Percentiles rank a stretch among this genome's conserved stretches.
Evolutionary conservation across 2,113 vertebrate genomes (phyloP).

Genomic region (Cephalopterus ornatus): DNA sequence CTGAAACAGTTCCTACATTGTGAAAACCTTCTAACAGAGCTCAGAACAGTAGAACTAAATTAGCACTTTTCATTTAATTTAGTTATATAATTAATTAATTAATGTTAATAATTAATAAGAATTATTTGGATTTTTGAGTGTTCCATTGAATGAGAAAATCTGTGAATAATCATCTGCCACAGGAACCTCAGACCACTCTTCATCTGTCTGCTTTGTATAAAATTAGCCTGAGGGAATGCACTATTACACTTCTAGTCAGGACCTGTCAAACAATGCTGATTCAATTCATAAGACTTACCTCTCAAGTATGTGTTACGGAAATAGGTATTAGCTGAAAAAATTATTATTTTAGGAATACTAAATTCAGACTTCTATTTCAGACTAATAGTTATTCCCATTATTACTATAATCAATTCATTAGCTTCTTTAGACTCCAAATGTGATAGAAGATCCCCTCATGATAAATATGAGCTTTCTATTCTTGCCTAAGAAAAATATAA

Average conservation of each 20-base stretch:
- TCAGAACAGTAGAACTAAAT: neutral
- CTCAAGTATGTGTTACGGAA: neutral
- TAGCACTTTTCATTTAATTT: neutral
- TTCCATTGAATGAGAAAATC: neutral
- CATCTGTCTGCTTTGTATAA: neutral
- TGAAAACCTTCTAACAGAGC: neutral
- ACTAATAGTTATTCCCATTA: neutral
- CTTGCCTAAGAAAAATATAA: neutral
- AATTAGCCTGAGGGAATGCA: neutral
- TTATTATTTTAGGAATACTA: neutral
- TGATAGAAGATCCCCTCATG: neutral
- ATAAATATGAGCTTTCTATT: neutral
- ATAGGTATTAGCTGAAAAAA: neutral
- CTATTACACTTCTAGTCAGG: neutral
- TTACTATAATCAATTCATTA: neutral
- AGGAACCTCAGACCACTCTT: neutral
- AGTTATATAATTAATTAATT: neutral
- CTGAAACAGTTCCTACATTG: neutral
- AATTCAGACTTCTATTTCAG: neutral
- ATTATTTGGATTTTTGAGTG: neutral
- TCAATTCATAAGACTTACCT: neutral
- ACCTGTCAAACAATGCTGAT: neutral
- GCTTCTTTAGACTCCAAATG: neutral
- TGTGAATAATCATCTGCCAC: neutral
- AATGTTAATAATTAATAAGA: neutral